Base-by-base conservation (phyloP, 92 coral and sea anemone genomes). In the Pocillopora grandis region DNA sequence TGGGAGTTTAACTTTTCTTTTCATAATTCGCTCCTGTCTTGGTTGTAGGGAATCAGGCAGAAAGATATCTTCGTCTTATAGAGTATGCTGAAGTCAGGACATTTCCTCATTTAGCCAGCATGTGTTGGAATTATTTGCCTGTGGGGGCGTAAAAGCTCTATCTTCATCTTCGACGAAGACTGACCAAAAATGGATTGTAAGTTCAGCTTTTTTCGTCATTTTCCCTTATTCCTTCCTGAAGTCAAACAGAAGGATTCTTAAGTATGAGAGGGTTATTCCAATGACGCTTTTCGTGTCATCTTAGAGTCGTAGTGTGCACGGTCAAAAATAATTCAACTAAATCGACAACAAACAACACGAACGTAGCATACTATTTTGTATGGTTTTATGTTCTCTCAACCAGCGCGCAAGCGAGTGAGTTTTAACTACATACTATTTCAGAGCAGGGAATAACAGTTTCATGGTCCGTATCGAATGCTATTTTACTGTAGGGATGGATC, bases 131-230 rank as follows among this genome's bases (percentile, higher is more conserved):
- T 71, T 19, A 52, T 36, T 71, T 58, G 21, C 66, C 31, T 69
- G 35, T 59, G 77, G 20, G 61, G 16, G 18, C 23, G 67, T 71
- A 56, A 81, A 71, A 71, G 59, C 23, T 3, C 16, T 10, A 11
- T 55, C 65, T 33, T 56, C 58, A 37, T 61, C 58, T 10, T 23
- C 58, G 61, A 23, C 21, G 20, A 2, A 3, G 56, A 9, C 18
- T 31, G 58, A 58, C 33, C 48, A 31, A 63, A 31, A 16, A 81
- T 81, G 85, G 85, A 81, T 35, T 81, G 85, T 81, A 81, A 81
- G 85, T 81, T 58, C 77, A 37, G 36, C 15, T 42, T 33, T 58
- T 5, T 27, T 27, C 31, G 4, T 20, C 18, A 70, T 16, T 70
- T 2, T 59, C 18, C 62, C 3, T 59, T 16, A 59, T 59, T 59